Evolutionary conservation across 2,113 vertebrate genomes (phyloP), one percentile per base, ranked within the genome.

Genomic region (Myrmecophaga tridactyla): DNA sequence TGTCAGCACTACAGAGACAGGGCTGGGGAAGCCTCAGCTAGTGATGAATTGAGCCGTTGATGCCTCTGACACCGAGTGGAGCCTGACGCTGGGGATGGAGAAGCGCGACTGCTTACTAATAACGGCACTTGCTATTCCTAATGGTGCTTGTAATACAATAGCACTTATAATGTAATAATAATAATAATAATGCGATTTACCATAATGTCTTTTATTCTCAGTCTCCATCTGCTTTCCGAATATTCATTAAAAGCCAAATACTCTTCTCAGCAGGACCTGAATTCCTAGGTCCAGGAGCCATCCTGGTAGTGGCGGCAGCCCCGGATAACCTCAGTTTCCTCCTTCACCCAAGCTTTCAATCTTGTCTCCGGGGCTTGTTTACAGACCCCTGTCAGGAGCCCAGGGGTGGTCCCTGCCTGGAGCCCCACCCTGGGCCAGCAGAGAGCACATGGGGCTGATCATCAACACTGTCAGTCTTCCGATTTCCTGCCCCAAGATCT

Each of bases 71-170:
- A 92, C 43, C 62, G 82, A 92, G 72, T 72, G 46, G 56, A 62
- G 89, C 53, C 67, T 91, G 92, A 78, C 41, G 75, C 86, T 78
- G 53, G 60, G 73, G 48, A 89, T 41, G 36, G 87, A 93, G 90
- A 93, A 73, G 73, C 94, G 86, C 72, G 76, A 85, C 82, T 95
- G 82, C 77, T 90, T 94, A 83, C 72, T 95, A 92, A 95, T 75
- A 93, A 93, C 29, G 90, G 72, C 90, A 90, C 85, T 96, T 53
- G 90, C 81, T 90, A 56, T 75, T 96, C 92, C 70, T 96, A 96
- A 96, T 96, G 95, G 77, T 90, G 95, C 97, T 96, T 95, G 67
- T 90, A 88, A 97, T 96, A 96, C 90, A 97, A 94, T 56, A 95
- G 90, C 95, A 97, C 94, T 97, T 95, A 92, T 20, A 93, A 86